A percentile compares a stretch with the other conserved stretches of the same genome.
Evolutionary conservation across 23 tunicate species (phyloP).

Genomic region (Halocynthia roretzi): DNA sequence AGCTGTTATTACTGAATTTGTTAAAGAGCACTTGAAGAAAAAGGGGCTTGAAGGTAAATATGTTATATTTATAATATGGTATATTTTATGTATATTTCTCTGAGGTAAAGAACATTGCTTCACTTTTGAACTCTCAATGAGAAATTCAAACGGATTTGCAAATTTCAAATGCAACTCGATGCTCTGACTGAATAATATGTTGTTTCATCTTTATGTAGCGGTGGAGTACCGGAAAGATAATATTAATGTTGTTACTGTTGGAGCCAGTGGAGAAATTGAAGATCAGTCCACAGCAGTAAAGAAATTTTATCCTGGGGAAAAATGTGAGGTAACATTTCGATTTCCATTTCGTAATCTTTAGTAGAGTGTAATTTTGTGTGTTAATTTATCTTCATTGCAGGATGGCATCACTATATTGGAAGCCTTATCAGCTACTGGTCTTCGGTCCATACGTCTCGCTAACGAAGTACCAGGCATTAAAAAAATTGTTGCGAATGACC

Average conservation of each 20-base stretch:
- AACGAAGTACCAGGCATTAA: slow-evolving; percentile 75
- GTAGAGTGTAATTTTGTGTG: not conserved
- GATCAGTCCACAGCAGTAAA: not conserved
- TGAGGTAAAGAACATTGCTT: not conserved
- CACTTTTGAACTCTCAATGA: not conserved
- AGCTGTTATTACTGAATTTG: slow-evolving; percentile 65
- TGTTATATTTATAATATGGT: not conserved
- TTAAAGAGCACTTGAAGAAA: slow-evolving; percentile 36
- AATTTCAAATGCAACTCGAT: not conserved
- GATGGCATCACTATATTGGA: slow-evolving; percentile 77
- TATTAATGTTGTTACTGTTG: slow-evolving; percentile 8
- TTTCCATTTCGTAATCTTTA: not conserved
- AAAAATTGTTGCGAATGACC: slow-evolving; percentile 78
- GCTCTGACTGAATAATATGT: too few species aligned
- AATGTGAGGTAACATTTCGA: slow-evolving; percentile 12
- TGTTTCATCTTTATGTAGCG: slow-evolving; percentile 6
- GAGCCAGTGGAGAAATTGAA: not conserved
- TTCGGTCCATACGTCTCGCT: slow-evolving; percentile 85
- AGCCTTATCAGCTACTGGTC: slow-evolving; percentile 94
- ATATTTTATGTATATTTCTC: not conserved
- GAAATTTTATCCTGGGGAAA: slow-evolving; percentile 26
- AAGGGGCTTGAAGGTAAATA: slow-evolving; percentile 42
- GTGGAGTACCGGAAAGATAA: slow-evolving; percentile 19
- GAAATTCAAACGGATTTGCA: not conserved
- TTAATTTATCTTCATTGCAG: slow-evolving; percentile 4